Base-by-base conservation (phyloP, 92 coral and sea anemone genomes). In the Palythoa heliodiscus region DNA sequence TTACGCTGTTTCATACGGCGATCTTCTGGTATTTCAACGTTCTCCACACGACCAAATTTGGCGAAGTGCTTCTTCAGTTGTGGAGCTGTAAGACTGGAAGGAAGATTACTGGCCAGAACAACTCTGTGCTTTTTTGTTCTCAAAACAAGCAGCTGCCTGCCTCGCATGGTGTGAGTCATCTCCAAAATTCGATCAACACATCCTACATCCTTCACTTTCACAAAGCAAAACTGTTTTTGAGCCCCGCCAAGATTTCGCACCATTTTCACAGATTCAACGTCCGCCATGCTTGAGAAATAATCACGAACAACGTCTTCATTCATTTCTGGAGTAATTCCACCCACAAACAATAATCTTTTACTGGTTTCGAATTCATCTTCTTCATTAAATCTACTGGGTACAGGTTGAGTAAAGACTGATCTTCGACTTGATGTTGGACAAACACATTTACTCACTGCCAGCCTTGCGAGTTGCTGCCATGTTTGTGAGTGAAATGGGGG, bases 91-190 rank as follows among this genome's bases (percentile, higher is more conserved):
- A 76, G 37, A 68, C 85, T 77, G 16, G 75, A 71, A n/a, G 89
- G 85, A 25, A 77, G 76, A 48, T 81, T 81, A 10, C 60, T 77
- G 11, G 80, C 78, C 29, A 67, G 29, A 6, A 86, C 55, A 53
- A 86, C 89, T 37, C 89, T 57, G 76, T 86, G 83, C 25, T 77
- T 78, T 53, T 70, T 71, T 3, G 85, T 29, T 86, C 89, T 86
- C 17, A 67, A 25, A 60, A 77, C 84, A 68, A 54, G 38, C 24
- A 86, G 64, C 52, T 67, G n/a, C 29, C 39, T 39, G 55, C 80
- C 84, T 52, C 24, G 85, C 47, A 86, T 12, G 22, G 40, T 35
- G 75, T 86, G 89, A 2, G 52, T 68, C 43, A 58, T 81, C 73
- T 86, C 61, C 71, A 86, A 39, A 12, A 86, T 58, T 29, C 39